Conservation (phyloP, 30 jellyfish, hydroid and myxozoan species). For the Turritopsis rubra region DNA sequence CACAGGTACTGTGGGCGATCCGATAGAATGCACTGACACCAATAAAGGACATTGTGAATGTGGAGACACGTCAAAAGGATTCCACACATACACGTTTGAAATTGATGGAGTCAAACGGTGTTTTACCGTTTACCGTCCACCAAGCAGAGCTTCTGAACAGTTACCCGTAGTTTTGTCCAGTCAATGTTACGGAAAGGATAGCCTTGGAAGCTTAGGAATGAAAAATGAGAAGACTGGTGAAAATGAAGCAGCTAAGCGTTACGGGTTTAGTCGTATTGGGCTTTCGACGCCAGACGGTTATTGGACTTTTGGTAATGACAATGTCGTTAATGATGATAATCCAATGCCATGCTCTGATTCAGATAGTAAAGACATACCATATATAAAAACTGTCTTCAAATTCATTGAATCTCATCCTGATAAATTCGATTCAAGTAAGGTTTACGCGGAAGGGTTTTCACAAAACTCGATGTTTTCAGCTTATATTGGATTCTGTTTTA, state of each 20-base stretch:
- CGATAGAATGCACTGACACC: neutral
- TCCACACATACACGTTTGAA: neutral
- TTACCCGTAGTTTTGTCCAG: constrained; percentile 10
- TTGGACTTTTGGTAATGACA: constrained; percentile 10
- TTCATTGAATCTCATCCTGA: constrained; percentile 1
- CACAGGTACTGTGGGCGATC: neutral
- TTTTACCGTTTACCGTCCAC: neutral
- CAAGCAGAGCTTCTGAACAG: neutral
- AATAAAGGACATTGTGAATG: constrained; percentile 15
- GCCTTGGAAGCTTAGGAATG: neutral
- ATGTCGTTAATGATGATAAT: neutral
- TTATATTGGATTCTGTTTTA: constrained; percentile 1
- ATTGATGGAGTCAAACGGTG: neutral
- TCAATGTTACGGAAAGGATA: constrained; percentile 4
- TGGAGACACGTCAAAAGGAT: neutral
- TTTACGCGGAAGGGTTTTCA: constrained; percentile 7
- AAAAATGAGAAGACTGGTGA: neutral
- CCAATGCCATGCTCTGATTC: constrained; percentile 10
- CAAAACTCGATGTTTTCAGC: constrained; percentile 11
- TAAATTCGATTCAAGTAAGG: neutral
- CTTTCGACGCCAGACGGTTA: constrained; percentile 7
- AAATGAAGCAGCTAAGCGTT: neutral
- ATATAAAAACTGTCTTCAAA: neutral
- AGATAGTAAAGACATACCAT: neutral
- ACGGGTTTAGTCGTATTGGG: neutral